A percentile compares a stretch with the other conserved stretches of the same genome.
These are phyloP conservation scores for Enhydra lutris DNA, from an alignment of 2,113 vertebrate genomes.

Conservation along the genomic window DNA sequence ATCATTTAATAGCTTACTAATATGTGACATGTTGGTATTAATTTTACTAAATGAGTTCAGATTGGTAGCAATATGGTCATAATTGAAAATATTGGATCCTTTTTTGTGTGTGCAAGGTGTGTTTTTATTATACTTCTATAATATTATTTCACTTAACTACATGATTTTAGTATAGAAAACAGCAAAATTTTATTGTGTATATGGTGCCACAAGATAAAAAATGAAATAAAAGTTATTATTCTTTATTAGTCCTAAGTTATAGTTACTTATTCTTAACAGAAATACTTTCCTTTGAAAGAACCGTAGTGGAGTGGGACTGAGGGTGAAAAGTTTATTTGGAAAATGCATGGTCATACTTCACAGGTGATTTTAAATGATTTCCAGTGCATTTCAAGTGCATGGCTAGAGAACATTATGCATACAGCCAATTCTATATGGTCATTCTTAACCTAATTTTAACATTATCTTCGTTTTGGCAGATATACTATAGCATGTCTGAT, in stretches of 20 bases:
- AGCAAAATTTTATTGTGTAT: not conserved
- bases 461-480: constrained; percentile 80
- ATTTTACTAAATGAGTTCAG: constrained; percentile 46
- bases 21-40: not conserved
- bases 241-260: constrained; percentile 12
- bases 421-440: constrained; percentile 39
- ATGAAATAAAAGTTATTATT: constrained; percentile 23
- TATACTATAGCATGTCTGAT: constrained; percentile 87
- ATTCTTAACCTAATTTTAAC: constrained; percentile 75
- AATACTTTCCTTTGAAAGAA: constrained; percentile 62
- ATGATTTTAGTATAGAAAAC: not conserved
- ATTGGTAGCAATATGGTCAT: not conserved
- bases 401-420: constrained; percentile 39
- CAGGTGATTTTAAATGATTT: not conserved
- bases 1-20: not conserved
- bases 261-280: constrained; percentile 20
- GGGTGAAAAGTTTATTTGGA: not conserved
- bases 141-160: not conserved
- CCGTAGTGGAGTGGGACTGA: not conserved
- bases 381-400: constrained; percentile 64
- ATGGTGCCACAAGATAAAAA: not conserved
- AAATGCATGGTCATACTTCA: constrained; percentile 53
- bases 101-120: not conserved
- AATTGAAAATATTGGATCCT: not conserved
- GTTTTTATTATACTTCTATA: not conserved